phyloP scores from a whole-genome alignment of 2,797 vertebrate genomes.

The Limnodromus scolopaceus region DNA sequence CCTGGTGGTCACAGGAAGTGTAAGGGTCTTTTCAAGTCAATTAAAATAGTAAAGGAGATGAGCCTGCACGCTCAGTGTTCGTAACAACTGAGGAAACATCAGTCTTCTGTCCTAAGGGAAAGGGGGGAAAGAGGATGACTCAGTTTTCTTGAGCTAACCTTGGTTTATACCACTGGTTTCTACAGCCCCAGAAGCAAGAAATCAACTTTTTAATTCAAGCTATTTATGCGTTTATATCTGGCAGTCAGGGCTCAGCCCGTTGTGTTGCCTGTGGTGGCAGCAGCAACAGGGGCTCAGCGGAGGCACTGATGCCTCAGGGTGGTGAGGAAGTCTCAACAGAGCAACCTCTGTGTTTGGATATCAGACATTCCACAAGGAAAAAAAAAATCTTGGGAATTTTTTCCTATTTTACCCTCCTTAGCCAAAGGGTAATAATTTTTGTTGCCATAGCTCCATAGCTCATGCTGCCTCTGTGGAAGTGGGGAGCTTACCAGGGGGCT shows the following conservation, averaged over 20 bases:
- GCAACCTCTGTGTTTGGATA: background rate
- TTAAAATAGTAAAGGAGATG: background rate
- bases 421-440: background rate
- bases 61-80: background rate
- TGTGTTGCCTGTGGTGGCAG: rapidly evolving
- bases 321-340: background rate
- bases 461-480: background rate
- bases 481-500: too few species aligned
- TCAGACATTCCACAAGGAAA: background rate
- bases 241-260: background rate
- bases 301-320: rapidly evolving
- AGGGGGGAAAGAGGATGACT: background rate
- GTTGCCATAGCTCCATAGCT: background rate
- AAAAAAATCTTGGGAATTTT: background rate
- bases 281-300: background rate
- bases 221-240: background rate
- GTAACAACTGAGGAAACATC: background rate
- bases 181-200: background rate
- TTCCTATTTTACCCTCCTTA: background rate
- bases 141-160: background rate
- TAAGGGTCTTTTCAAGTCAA: background rate
- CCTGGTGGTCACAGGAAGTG: background rate
- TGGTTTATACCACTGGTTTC: background rate
- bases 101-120: background rate
- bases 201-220: background rate